Conservation (phyloP, 2,888 invertebrate genomes). For the Drosophila pseudotalamancana region DNA sequence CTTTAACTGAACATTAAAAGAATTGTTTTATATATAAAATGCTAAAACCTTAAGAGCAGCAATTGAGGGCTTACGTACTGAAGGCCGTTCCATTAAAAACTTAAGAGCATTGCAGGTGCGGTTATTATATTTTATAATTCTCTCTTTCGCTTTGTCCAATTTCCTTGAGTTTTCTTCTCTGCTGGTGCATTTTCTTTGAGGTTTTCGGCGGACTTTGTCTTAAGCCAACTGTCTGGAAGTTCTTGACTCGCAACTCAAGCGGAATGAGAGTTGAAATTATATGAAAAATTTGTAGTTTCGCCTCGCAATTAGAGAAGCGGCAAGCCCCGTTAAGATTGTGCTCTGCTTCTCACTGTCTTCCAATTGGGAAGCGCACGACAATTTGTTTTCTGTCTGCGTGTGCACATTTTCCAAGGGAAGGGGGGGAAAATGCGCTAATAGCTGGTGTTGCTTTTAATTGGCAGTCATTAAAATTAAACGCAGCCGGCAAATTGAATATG, state of each 20-base stretch:
- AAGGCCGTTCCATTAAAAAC: not conserved
- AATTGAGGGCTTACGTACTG: not conserved
- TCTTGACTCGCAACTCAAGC: slow-evolving; percentile 3
- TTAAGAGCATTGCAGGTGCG: slow-evolving; percentile 20
- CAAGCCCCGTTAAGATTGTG: slow-evolving; percentile 40
- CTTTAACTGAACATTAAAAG: not conserved
- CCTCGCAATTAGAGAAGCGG: slow-evolving; percentile 37
- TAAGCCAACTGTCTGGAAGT: slow-evolving; percentile 22
- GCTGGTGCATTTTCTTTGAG: slow-evolving; percentile 15
- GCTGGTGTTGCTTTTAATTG: slow-evolving; percentile 73
- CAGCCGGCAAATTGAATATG: slow-evolving; percentile 75
- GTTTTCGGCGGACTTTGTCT: slow-evolving; percentile 23
- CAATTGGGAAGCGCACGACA: slow-evolving; percentile 48
- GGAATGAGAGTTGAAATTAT: slow-evolving; percentile 39
- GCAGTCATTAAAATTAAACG: slow-evolving; percentile 78
- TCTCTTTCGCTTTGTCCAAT: not conserved
- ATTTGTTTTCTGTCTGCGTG: slow-evolving; percentile 67
- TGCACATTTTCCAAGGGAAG: slow-evolving; percentile 38
- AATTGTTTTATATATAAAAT: not conserved
- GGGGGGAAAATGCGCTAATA: slow-evolving; percentile 29
- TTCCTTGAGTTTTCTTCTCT: not conserved
- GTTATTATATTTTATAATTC: not conserved
- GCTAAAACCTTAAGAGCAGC: not conserved
- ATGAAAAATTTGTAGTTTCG: slow-evolving; percentile 42
- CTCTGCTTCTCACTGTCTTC: slow-evolving; percentile 1